Conservation (phyloP, 2,113 vertebrate species). For the Hirundichthys speculiger region DNA sequence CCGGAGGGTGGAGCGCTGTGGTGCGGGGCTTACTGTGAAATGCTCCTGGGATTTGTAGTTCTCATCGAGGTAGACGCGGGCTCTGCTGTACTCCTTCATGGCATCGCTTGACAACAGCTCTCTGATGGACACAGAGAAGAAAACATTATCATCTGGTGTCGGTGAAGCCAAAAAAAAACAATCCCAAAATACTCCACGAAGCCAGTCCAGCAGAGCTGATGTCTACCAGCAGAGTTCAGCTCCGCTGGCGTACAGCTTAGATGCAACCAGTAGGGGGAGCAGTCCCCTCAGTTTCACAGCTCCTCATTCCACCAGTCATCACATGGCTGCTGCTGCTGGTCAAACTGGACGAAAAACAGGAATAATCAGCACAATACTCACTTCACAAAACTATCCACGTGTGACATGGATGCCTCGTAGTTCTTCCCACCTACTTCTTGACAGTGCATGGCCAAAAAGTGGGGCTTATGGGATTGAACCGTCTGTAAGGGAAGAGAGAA, state of each 20-base stretch:
- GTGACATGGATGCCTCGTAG: slow-evolving; percentile 92
- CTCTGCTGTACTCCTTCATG: slow-evolving; percentile 95
- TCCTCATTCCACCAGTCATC: neutral
- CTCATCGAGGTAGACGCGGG: slow-evolving; percentile 95
- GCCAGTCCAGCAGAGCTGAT: too few relatives aligned
- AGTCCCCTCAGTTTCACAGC: slow-evolving; percentile 31
- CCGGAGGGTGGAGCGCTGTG: neutral
- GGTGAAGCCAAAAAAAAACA: neutral
- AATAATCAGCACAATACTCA: slow-evolving; percentile 77
- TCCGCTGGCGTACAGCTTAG: neutral
- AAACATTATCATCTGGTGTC: neutral
- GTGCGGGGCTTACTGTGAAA: slow-evolving; percentile 86
- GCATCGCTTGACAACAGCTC: slow-evolving; percentile 92
- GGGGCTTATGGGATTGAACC: slow-evolving; percentile 89
- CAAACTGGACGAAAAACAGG: too few relatives aligned
- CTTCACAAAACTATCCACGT: slow-evolving; percentile 95
- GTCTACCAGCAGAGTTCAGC: too few relatives aligned
- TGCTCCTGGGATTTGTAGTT: slow-evolving; percentile 97
- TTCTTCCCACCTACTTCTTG: slow-evolving; percentile 98
- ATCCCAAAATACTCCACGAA: too few relatives aligned
- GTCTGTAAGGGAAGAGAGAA: slow-evolving; percentile 79
- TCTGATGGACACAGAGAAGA: slow-evolving; percentile 78
- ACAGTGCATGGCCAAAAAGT: slow-evolving; percentile 95
- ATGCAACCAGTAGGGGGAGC: slow-evolving; percentile 57
- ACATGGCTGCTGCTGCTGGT: too few relatives aligned